Evolutionary conservation across 2,113 vertebrate genomes (phyloP), one percentile per base, ranked within the genome.

Genomic region (Engystomops pustulosus): DNA sequence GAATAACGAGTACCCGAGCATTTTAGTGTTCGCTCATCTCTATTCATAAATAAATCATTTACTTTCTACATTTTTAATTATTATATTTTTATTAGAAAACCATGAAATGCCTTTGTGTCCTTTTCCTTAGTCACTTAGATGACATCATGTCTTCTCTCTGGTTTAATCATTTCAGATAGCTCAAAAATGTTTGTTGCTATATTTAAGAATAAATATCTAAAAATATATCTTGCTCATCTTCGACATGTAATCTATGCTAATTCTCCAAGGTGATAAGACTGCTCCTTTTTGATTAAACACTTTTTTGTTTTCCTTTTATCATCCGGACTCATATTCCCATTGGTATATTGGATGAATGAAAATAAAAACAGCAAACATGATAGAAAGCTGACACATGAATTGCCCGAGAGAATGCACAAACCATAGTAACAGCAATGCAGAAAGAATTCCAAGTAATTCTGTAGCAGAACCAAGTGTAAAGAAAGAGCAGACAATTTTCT

Each of bases 351-450:
- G 32, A 7, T 38, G 67, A 69, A 38, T 69, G 17, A 32, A 74
- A 74, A 74, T 72, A 74, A 47, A 45, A 47, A 49, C 45, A 18
- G 71, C 47, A 74, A 74, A 74, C 25, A 74, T 74, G 41, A 74
- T 74, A 74, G 41, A 74, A 74, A 74, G 49, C n/a, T 74, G 71
- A 74, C 41, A 47, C 45, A 74, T 74, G 44, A 49, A 74, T 74
- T 45, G 15, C 41, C 71, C 45, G 23, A 74, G 45, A 74, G 71
- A 74, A 74, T 74, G n/a, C 41, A 74, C 71, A 74, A 47, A 49
- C 44, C 41, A 32, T 67, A 67, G 62, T 67, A 67, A 67, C 62
- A 67, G 62, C 25, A 49, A 74, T 74, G 44, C 17, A 11, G 44
- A 74, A 49, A 47, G 71, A 74, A 49, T 49, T 2, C 3, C 45